phyloP scores from a whole-genome alignment of 2,113 vertebrate species.

The Pionites leucogaster region DNA sequence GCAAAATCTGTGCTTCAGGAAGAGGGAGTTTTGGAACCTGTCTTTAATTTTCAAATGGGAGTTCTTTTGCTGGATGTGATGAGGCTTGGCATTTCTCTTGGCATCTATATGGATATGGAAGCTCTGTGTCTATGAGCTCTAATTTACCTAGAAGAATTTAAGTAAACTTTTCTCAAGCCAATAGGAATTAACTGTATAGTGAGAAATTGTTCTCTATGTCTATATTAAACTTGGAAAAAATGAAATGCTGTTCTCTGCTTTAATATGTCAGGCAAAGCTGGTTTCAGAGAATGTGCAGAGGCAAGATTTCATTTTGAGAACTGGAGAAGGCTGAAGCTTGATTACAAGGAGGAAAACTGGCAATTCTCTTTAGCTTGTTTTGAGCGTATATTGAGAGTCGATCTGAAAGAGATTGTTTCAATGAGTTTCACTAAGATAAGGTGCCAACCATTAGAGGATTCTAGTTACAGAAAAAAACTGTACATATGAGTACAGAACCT shows the following conservation, averaged over 20 bases:
- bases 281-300: background rate
- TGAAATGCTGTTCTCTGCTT: background rate
- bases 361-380: background rate
- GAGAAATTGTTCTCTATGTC: background rate
- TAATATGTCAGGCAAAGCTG: background rate
- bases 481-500: background rate
- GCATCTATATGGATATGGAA: background rate
- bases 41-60: conserved; percentile 59
- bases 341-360: background rate
- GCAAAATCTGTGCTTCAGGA: conserved; percentile 1
- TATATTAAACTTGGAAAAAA: conserved; percentile 28
- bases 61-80: conserved; percentile 23
- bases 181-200: background rate
- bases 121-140: conserved; percentile 2
- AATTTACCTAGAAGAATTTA: conserved; percentile 46
- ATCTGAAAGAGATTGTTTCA: background rate
- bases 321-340: background rate
- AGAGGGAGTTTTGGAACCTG: conserved; percentile 39
- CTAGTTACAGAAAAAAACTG: background rate
- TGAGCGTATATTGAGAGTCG: background rate
- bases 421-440: background rate
- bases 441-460: background rate
- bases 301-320: background rate
- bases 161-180: conserved; percentile 47
- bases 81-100: conserved; percentile 54